phyloP scores from a whole-genome alignment of 2,797 vertebrate genomes.

The Mormyrops attenuatus region DNA sequence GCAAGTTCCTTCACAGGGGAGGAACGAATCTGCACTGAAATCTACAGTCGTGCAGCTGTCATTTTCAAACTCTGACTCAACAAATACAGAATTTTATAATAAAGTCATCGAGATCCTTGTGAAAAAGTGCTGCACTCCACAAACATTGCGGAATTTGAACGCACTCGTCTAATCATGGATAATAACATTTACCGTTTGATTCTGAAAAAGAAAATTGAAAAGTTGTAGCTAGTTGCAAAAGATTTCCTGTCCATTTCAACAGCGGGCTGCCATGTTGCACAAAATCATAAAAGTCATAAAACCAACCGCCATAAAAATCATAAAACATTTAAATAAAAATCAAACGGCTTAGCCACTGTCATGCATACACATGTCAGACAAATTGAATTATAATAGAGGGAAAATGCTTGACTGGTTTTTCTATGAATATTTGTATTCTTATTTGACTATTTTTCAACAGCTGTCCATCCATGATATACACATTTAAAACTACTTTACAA shows the following conservation, averaged over 20 bases:
- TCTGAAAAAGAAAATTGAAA: background rate
- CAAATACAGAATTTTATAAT: background rate
- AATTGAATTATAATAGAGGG: slow-evolving; percentile 2
- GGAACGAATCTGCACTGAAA: background rate
- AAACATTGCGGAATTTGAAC: background rate
- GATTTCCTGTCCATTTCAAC: background rate
- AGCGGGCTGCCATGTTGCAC: background rate
- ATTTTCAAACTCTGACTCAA: background rate
- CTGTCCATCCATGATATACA: slow-evolving; percentile 12
- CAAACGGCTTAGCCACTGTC: background rate
- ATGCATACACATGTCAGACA: slow-evolving; percentile 1
- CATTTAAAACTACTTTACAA: slow-evolving; percentile 4
- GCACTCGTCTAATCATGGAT: background rate
- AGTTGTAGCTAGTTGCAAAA: background rate
- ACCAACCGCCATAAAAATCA: slow-evolving; percentile 5
- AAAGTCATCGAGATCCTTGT: background rate
- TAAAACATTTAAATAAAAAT: slow-evolving; percentile 3
- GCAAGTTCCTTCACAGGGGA: background rate
- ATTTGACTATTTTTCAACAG: slow-evolving; percentile 4
- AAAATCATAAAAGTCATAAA: background rate
- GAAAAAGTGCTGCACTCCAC: background rate
- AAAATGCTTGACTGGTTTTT: slow-evolving; percentile 11
- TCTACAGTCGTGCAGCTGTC: background rate
- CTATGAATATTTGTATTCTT: slow-evolving; percentile 12
- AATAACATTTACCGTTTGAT: background rate